Conservation (phyloP, 2,113 vertebrate genomes). For the Monopterus albus region DNA sequence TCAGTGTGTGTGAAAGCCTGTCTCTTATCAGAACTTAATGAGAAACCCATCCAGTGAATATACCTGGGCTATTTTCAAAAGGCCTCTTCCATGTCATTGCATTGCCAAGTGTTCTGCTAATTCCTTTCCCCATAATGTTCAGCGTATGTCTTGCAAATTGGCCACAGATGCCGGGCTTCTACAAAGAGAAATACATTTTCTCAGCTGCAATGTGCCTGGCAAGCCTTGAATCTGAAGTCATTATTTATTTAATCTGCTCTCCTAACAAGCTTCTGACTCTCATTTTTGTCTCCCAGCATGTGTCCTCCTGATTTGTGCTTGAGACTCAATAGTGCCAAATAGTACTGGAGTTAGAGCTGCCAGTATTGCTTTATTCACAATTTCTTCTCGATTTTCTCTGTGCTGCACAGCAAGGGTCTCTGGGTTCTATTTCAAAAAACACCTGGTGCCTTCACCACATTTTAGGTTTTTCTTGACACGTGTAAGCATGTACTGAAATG, state of each 20-base stretch:
- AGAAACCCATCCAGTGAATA: slow-evolving; percentile 67
- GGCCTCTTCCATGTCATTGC: slow-evolving; percentile 70
- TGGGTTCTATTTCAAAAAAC: slow-evolving; percentile 78
- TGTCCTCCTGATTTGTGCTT: slow-evolving; percentile 79
- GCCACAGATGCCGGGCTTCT: slow-evolving; percentile 77
- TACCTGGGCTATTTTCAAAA: slow-evolving; percentile 77
- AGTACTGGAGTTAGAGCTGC: slow-evolving; percentile 75
- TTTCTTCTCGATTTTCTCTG: slow-evolving; percentile 69
- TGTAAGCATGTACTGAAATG: slow-evolving; percentile 69
- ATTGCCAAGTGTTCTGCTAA: slow-evolving; percentile 79
- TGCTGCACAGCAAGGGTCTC: slow-evolving; percentile 72
- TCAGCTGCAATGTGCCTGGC: slow-evolving; percentile 77
- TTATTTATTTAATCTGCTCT: slow-evolving; percentile 88
- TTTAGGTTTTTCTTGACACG: slow-evolving; percentile 62
- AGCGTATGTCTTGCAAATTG: slow-evolving; percentile 82
- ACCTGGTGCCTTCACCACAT: slow-evolving; percentile 76
- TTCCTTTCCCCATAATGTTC: slow-evolving; percentile 75
- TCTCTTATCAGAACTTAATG: slow-evolving; percentile 73
- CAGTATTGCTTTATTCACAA: slow-evolving; percentile 80
- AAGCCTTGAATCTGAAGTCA: slow-evolving; percentile 82
- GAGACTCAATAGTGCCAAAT: slow-evolving; percentile 80
- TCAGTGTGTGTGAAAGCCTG: slow-evolving; percentile 43
- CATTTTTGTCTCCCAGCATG: slow-evolving; percentile 81
- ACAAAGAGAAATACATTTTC: slow-evolving; percentile 80
- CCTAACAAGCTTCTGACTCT: slow-evolving; percentile 85